Base-by-base conservation (phyloP, 2,888 invertebrate genomes). In the Ellobium chinense region DNA sequence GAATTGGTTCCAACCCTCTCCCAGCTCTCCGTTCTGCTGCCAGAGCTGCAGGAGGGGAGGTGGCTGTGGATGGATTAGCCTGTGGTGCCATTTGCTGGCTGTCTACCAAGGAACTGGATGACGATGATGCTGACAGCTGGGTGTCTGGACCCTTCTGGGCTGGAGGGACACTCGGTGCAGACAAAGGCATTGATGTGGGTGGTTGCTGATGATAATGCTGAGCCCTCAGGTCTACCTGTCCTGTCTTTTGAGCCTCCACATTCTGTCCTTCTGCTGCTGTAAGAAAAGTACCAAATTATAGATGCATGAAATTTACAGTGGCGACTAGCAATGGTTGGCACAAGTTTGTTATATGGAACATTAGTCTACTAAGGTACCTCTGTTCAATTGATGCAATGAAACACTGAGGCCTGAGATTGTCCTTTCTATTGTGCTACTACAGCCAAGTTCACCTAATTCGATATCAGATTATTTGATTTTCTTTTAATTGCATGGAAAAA, bases 1-100 rank as follows among this genome's bases (percentile, higher is more conserved):
- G 36, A 73, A 34, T 36, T 36, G 73, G 58, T 73, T 73, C 73
- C 36, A 60, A 18, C 18, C 73, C 73, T 36, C 73, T 24, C 27
- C 73, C 73, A 24, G 60, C 39, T 73, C 73, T 60, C 36, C 73
- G 34, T 14, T 73, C 62, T 24, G 60, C 9, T n/a, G 36, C 24
- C 18, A 27, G n/a, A n/a, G 62, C 4, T 27, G 62, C 18, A 2
- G 34, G 37, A 36, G 73, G 21, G n/a, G 73, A 27, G 9, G 60
- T 24, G 21, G 60, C 14, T 9, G 73, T 27, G 36, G 60, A 18
- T 31, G 54, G 54, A 7, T n/a, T 27, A 60, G 0, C 1, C 4
- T 9, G 27, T 29, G 31, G 60, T 7, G 24, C 60, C 37, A 62
- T 36, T 27, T 36, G 58, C n/a, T 58, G 73, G 7, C 24, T 12